Base-by-base conservation (phyloP, 2,797 vertebrate species). In the Sebastes elongatus region DNA sequence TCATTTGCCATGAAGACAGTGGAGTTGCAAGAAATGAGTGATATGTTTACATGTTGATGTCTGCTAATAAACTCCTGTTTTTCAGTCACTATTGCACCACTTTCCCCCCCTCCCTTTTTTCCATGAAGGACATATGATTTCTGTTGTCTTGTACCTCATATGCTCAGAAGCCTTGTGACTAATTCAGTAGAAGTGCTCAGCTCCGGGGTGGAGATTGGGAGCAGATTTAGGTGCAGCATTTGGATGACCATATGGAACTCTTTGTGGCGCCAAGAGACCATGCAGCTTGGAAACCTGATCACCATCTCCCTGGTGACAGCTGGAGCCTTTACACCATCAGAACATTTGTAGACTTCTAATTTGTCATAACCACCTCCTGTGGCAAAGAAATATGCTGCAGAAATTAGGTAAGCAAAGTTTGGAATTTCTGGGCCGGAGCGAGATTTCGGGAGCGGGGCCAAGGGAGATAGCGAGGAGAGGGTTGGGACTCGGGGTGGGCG, bases 281-380 rank as follows among this genome's bases (percentile, higher is more conserved):
- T 91, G 97, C 98, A 96, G 97, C 97, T 98, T 94, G 96, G 97
- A 98, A 99, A 99, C 98, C 97, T 97, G 98, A 99, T 99, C 98
- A 97, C 96, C 96, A 96, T 97, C 97, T 99, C 98, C 97, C 97
- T 91, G 92, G 97, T 98, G 98, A 99, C 98, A 99, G 98, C 98
- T 99, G 98, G 97, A 96, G 97, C 96, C 97, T 99, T 97, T 98
- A 97, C 97, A 98, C 97, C 97, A 97, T 98, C 97, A 97, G 97
- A 99, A 97, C 98, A 98, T 98, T 97, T 97, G 97, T 97, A 97
- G 97, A 97, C 98, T 99, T 98, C 97, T 99, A 99, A 99, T 99
- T 99, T 99, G 98, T 99, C 98, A 99, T 98, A 98, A 98, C 97
- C 97, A 97, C 98, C 98, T 99, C 98, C 98, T 97, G 97, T 98